These are phyloP conservation scores for Phanerotoma sp. DNA, from an alignment of 2,888 invertebrate species.

Conservation along the genomic window DNA sequence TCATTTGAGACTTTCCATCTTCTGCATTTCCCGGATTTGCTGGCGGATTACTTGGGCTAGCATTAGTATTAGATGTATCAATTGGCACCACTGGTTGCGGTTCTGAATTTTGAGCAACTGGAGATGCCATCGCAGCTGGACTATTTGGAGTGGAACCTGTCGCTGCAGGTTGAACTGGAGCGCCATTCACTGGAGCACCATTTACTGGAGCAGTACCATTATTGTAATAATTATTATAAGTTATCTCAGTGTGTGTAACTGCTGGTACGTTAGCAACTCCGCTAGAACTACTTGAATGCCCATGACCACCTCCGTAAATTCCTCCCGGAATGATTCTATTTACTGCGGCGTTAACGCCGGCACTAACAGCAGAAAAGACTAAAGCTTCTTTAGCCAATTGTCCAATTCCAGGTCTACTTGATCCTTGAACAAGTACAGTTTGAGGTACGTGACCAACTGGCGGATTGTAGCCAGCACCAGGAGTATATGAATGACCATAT, in stretches of 20 bases:
- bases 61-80: constrained; percentile 21
- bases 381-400: constrained; percentile 55
- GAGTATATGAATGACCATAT: constrained; percentile 29
- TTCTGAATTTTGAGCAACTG: too few relatives aligned
- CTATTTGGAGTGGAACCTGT: too few relatives aligned
- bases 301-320: constrained; percentile 42
- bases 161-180: constrained; percentile 28
- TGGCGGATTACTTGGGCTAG: constrained; percentile 11
- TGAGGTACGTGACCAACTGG: constrained; percentile 42
- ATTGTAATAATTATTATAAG: constrained; percentile 54
- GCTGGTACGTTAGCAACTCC: constrained; percentile 34
- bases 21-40: too few relatives aligned
- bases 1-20: too few relatives aligned
- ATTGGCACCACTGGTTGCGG: constrained; percentile 20
- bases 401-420: constrained; percentile 50
- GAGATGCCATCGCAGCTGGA: too few relatives aligned
- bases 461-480: constrained; percentile 35
- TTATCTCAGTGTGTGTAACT: constrained; percentile 48
- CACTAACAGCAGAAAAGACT: constrained; percentile 52
- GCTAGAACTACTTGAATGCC: background rate
- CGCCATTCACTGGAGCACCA: constrained; percentile 16
- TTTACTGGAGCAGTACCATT: constrained; percentile 40
- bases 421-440: constrained; percentile 43
- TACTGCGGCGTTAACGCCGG: constrained; percentile 54
- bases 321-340: constrained; percentile 48